These are phyloP conservation scores for Sceloporus undulatus DNA, from an alignment of 2,113 vertebrate genomes.

Conservation along the genomic window DNA sequence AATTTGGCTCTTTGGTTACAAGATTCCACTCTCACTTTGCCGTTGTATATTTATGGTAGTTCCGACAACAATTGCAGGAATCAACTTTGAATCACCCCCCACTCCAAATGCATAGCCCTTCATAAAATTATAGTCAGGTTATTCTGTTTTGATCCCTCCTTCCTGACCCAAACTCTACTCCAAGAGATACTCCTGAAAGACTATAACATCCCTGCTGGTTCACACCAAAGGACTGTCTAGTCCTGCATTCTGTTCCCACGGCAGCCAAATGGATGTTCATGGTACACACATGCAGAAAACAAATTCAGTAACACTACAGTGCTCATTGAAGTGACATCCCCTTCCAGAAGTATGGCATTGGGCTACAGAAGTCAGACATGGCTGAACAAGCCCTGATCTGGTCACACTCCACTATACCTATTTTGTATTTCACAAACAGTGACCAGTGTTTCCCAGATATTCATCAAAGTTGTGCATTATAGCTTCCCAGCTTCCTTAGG, in stretches of 20 bases:
- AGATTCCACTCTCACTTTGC: neutral
- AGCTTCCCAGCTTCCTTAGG: neutral
- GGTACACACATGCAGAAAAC: no score
- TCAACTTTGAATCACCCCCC: neutral
- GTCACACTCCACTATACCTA: neutral
- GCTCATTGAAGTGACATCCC: neutral
- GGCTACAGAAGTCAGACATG: neutral
- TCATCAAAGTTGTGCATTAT: neutral
- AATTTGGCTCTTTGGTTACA: no score
- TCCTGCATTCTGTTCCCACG: no score
- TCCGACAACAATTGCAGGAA: no score
- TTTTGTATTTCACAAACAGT: neutral
- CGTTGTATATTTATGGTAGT: rapidly evolving
- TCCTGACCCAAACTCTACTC: neutral
- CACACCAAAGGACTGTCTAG: no score
- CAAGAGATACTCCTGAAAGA: neutral
- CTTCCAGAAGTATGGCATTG: neutral
- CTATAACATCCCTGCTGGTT: neutral
- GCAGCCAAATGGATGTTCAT: no score
- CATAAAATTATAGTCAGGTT: neutral
- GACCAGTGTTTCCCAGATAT: neutral
- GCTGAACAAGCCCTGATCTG: neutral
- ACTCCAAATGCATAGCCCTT: neutral
- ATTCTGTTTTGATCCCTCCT: neutral
- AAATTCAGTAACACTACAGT: no score